Evolutionary conservation across 2,113 vertebrate species (phyloP).

Genomic region (Dascyllus trimaculatus): DNA sequence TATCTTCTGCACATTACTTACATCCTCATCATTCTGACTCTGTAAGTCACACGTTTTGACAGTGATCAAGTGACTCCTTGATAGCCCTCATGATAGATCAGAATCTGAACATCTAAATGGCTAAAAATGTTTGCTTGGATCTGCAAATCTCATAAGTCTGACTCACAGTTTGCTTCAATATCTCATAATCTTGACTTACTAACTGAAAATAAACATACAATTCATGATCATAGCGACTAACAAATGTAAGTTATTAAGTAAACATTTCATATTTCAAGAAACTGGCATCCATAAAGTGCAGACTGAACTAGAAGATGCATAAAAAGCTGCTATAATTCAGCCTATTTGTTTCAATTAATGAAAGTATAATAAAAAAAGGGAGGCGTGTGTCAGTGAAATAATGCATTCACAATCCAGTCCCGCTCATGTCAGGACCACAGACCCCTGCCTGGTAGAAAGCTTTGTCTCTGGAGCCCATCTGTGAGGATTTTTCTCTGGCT

Average conservation of each 20-base stretch:
- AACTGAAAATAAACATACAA: background rate
- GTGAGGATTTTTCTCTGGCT: constrained; percentile 36
- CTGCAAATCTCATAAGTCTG: background rate
- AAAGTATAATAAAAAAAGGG: background rate
- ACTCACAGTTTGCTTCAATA: background rate
- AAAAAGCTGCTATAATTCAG: background rate
- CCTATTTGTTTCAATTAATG: background rate
- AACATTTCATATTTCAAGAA: too few species aligned
- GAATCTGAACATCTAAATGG: too few species aligned
- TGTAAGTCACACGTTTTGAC: too few species aligned
- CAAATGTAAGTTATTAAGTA: too few species aligned
- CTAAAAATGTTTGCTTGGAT: too few species aligned
- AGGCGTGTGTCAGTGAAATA: background rate
- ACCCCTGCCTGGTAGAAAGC: background rate
- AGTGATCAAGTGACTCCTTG: too few species aligned
- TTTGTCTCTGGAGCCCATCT: constrained; percentile 49
- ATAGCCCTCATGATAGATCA: too few species aligned
- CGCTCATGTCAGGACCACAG: constrained; percentile 19
- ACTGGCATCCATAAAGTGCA: background rate
- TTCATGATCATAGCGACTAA: background rate
- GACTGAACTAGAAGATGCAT: background rate
- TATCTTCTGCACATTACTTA: too few species aligned
- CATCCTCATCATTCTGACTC: too few species aligned
- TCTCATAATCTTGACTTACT: background rate
- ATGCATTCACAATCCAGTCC: background rate